Evolutionary conservation across 2,888 invertebrate genomes (phyloP).

Genomic region (Lacanobia oleracea): DNA sequence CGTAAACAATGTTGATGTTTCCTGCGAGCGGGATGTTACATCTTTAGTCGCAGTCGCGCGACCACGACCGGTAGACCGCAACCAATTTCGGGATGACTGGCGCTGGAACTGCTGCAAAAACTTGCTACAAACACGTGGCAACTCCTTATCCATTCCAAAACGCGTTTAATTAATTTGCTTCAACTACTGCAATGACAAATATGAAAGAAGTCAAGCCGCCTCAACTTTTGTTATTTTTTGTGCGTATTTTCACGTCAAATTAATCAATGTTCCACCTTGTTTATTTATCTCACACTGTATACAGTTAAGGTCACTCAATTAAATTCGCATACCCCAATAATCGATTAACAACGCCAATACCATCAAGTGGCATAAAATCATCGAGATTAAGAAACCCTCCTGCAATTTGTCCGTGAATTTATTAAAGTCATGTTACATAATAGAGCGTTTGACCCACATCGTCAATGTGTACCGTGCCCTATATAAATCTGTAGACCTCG

Average conservation of each 20-base stretch:
- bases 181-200: conserved; percentile 15
- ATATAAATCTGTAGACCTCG: conserved; percentile 61
- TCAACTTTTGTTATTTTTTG: conserved; percentile 35
- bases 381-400: conserved; percentile 40
- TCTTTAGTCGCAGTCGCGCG: conserved; percentile 26
- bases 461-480: conserved; percentile 52
- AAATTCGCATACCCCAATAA: conserved; percentile 46
- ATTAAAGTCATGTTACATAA: conserved; percentile 60
- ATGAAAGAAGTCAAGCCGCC: conserved; percentile 21
- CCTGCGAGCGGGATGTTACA: conserved; percentile 43
- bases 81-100: conserved; percentile 20
- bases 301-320: conserved; percentile 45
- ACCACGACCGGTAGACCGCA: conserved; percentile 36
- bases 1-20: conserved; percentile 64
- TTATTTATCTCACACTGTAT: conserved; percentile 19
- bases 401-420: conserved; percentile 42
- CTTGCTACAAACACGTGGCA: conserved; percentile 39
- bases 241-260: conserved; percentile 32
- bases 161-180: conserved; percentile 24
- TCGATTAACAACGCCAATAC: conserved; percentile 23
- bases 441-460: conserved; percentile 61
- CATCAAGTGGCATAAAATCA: conserved; percentile 42
- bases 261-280: conserved; percentile 21
- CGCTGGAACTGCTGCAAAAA: conserved; percentile 39
- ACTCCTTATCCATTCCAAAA: conserved; percentile 21